Evolutionary conservation across 2,888 invertebrate species (phyloP), one percentile per base, ranked within the genome.

Genomic region (Euproctis similis): DNA sequence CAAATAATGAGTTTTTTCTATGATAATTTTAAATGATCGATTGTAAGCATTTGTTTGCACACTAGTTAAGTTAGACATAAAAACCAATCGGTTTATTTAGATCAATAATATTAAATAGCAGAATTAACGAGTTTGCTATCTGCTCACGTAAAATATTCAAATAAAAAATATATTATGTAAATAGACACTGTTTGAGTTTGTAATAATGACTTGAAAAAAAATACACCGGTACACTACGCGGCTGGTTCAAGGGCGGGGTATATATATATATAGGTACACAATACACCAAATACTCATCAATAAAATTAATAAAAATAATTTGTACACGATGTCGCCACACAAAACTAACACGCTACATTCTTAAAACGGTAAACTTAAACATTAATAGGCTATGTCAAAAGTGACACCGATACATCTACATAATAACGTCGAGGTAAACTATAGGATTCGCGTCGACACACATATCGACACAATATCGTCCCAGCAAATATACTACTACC

Each of bases 311-410:
- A 65, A 68, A 67, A 69, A 62, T 67, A 70, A 75, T 72, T 78
- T 74, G 80, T 75, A 80, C 75, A 78, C 71, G 53, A 65, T 60
- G 64, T 70, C 73, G 67, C 52, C 66, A 64, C 52, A 58, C 57
- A 56, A 64, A 66, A 57, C 60, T 71, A 68, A 71, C 75, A 77
- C 72, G 72, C 66, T 68, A 76, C 74, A 73, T 58, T n/a, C 75
- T 75, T 80, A 81, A 43, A 67, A 47, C 47, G 56, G 4, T 76
- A 76, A 67, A 75, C 80, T 81, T 82, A 82, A n/a, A 80, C 55
- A 65, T 70, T 81, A 82, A 76, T 82, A 82, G 82, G 81, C 82
- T 80, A 70, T 74, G 82, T 80, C 81, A 76, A 72, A 68, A 68
- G 69, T 71, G 78, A 81, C 80, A 74, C 62, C 59, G 61, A 71